A percentile compares a stretch with the other conserved stretches of the same genome.
Evolutionary conservation across 2,888 invertebrate genomes (phyloP).

Genomic region (Achlya flavicornis): DNA sequence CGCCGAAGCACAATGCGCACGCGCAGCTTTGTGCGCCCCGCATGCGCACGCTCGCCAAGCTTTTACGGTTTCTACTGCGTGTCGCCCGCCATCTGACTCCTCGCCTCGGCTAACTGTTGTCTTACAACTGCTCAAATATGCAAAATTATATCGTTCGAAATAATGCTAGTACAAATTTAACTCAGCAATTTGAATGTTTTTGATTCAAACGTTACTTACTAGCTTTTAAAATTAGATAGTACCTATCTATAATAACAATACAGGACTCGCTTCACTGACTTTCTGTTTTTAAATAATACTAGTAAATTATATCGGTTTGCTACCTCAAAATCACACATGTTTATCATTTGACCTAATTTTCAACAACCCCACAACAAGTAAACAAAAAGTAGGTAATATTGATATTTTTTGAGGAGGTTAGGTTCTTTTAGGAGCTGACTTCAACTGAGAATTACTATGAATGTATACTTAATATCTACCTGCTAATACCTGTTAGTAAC

Average conservation of each 20-base stretch:
- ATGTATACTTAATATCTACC: too few species aligned
- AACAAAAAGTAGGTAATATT: too few species aligned
- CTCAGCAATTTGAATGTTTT: neutral
- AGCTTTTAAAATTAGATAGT: neutral
- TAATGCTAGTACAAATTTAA: neutral
- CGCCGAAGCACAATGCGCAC: conserved; percentile 47
- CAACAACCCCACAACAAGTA: too few species aligned
- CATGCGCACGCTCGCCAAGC: conserved; percentile 52
- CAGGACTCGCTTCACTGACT: too few species aligned
- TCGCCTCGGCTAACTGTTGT: conserved; percentile 44
- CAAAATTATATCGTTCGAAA: neutral
- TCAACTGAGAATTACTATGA: too few species aligned
- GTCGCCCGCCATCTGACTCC: conserved; percentile 73
- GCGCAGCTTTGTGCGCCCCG: conserved; percentile 45
- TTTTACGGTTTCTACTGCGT: conserved; percentile 74
- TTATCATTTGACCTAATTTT: too few species aligned
- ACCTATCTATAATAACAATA: too few species aligned
- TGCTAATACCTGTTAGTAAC: neutral
- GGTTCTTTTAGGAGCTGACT: too few species aligned
- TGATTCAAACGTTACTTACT: neutral
- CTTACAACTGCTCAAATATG: conserved; percentile 28
- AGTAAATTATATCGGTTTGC: too few species aligned
- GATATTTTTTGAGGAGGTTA: too few species aligned
- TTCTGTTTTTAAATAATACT: too few species aligned
- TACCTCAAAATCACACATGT: too few species aligned